These are phyloP conservation scores for Steatocranus sp. DNA, from an alignment of 2,797 vertebrate genomes.

Conservation along the genomic window DNA sequence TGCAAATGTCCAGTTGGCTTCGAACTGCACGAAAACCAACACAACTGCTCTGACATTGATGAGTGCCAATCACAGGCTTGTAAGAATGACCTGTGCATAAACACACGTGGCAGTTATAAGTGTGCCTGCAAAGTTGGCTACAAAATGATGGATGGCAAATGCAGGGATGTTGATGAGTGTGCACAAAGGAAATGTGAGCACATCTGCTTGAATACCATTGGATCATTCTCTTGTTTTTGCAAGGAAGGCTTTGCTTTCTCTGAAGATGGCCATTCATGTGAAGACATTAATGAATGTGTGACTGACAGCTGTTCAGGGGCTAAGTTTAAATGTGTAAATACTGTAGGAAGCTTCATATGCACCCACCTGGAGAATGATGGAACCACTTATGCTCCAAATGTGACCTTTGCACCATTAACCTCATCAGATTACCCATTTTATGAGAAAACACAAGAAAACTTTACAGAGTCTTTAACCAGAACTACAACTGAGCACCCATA, in stretches of 20 bases:
- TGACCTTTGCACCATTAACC: background rate
- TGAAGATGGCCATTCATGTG: conserved; percentile 38
- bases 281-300: conserved; percentile 66
- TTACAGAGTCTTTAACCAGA: conserved; percentile 9
- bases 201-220: conserved; percentile 58
- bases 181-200: conserved; percentile 40
- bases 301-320: conserved; percentile 20
- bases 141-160: conserved; percentile 32
- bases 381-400: conserved; percentile 3
- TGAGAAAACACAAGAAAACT: background rate
- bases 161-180: conserved; percentile 70
- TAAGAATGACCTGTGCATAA: conserved; percentile 45
- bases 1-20: conserved; percentile 68
- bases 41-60: conserved; percentile 63
- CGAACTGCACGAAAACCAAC: conserved; percentile 41
- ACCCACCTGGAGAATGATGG: conserved; percentile 20
- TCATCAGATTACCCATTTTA: background rate
- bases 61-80: conserved; percentile 63
- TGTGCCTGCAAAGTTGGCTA: conserved; percentile 66
- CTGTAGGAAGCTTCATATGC: conserved; percentile 63
- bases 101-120: conserved; percentile 54
- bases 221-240: conserved; percentile 72
- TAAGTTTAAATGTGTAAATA: conserved; percentile 58
- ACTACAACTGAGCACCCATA: conserved; percentile 27
- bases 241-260: conserved; percentile 47